phyloP scores from a whole-genome alignment of 2,888 invertebrate species.

The Pristionchus japonicus region DNA sequence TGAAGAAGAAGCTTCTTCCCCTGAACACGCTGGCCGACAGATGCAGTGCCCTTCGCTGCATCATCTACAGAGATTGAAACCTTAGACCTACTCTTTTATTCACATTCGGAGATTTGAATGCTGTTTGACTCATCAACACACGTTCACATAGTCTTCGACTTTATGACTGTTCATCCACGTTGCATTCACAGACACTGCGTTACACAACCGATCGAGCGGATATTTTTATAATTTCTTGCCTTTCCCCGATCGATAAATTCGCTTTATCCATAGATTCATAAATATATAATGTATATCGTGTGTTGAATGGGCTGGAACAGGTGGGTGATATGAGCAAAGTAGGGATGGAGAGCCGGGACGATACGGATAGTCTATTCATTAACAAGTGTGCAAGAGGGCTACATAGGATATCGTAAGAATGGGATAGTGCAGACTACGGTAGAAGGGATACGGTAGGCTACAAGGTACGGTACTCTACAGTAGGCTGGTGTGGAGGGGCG shows the following conservation, averaged over 20 bases:
- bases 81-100: background rate
- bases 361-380: background rate
- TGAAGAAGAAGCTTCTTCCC: constrained; percentile 62
- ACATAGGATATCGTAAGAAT: background rate
- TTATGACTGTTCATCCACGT: background rate
- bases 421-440: background rate
- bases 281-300: constrained; percentile 20
- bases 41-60: constrained; percentile 39
- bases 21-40: constrained; percentile 33
- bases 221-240: background rate
- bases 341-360: constrained; percentile 9
- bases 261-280: constrained; percentile 30
- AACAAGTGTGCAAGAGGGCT: background rate
- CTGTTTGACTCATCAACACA: background rate
- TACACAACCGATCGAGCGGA: constrained; percentile 21
- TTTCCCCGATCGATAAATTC: background rate
- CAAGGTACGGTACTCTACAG: constrained; percentile 31
- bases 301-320: constrained; percentile 22
- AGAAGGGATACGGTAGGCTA: constrained; percentile 16
- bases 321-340: constrained; percentile 23
- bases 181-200: background rate
- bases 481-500: background rate
- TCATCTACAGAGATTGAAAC: background rate
- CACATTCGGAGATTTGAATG: background rate
- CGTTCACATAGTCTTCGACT: background rate